These are phyloP conservation scores for Cryptus viduatorius DNA, from an alignment of 2,888 invertebrate genomes.

Conservation along the genomic window DNA sequence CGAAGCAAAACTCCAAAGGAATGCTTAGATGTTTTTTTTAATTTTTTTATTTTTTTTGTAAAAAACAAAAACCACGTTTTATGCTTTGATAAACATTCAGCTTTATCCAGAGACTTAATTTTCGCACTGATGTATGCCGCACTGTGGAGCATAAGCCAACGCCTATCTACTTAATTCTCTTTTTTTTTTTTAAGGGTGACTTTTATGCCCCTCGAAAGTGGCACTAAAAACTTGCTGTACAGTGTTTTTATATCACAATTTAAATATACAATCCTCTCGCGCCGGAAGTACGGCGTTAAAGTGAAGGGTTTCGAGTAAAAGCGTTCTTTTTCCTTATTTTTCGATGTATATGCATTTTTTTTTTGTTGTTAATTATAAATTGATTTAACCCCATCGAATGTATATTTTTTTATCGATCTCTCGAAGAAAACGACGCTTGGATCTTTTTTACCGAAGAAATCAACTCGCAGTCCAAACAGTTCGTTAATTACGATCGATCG, in stretches of 20 bases:
- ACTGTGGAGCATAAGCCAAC: background rate
- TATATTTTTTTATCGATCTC: background rate
- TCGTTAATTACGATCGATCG: no score
- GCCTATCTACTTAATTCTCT: background rate
- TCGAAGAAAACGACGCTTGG: no score
- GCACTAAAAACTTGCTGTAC: background rate
- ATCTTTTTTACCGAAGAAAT: no score
- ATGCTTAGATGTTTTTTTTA: background rate
- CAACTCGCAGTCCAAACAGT: no score
- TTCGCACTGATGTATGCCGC: background rate
- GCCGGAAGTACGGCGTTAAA: background rate
- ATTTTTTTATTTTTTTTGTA: background rate
- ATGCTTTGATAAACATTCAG: background rate
- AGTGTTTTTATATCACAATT: background rate
- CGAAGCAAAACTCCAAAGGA: background rate
- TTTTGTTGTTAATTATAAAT: background rate
- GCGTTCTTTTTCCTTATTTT: background rate
- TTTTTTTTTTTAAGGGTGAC: background rate
- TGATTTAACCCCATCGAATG: background rate
- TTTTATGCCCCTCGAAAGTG: constrained; percentile 7
- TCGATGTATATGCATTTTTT: background rate
- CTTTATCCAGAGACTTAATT: background rate
- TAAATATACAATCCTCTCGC: constrained; percentile 7
- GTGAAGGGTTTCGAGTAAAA: background rate
- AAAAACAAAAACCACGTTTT: background rate